Percentiles rank a stretch among this genome's conserved stretches.
Conservation (phyloP, 2,797 vertebrate species). For the Sebastes itinus region DNA sequence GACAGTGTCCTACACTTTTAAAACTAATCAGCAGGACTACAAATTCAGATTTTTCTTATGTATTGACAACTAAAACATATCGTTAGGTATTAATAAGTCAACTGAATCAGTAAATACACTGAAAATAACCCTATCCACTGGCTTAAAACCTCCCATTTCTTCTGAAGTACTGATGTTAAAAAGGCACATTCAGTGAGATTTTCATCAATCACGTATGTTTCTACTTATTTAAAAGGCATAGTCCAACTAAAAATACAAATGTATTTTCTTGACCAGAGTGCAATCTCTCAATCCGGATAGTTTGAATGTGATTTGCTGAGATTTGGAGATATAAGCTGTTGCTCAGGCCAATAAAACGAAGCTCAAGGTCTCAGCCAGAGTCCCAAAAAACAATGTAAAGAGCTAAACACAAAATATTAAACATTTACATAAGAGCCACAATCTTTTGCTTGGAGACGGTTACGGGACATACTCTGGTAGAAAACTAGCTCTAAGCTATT, state of each 20-base stretch:
- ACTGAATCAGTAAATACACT: not conserved
- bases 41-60: not conserved
- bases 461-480: no score
- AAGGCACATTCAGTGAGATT: conserved; percentile 46
- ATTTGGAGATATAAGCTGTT: not conserved
- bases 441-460: not conserved
- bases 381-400: not conserved
- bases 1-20: conserved; percentile 8
- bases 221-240: conserved; percentile 7
- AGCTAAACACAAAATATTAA: not conserved
- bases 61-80: not conserved
- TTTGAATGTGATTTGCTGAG: not conserved
- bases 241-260: not conserved
- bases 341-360: not conserved
- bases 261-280: not conserved
- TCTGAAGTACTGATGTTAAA: not conserved
- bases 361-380: not conserved
- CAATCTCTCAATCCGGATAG: not conserved
- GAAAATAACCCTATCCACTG: not conserved
- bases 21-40: conserved; percentile 20
- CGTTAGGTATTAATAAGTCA: not conserved
- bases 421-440: not conserved
- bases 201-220: not conserved
- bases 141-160: not conserved
- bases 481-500: not conserved